Evolutionary conservation across 1,140 invertebrate species (phyloP).

Genomic region (Andrena cerasifolii): DNA sequence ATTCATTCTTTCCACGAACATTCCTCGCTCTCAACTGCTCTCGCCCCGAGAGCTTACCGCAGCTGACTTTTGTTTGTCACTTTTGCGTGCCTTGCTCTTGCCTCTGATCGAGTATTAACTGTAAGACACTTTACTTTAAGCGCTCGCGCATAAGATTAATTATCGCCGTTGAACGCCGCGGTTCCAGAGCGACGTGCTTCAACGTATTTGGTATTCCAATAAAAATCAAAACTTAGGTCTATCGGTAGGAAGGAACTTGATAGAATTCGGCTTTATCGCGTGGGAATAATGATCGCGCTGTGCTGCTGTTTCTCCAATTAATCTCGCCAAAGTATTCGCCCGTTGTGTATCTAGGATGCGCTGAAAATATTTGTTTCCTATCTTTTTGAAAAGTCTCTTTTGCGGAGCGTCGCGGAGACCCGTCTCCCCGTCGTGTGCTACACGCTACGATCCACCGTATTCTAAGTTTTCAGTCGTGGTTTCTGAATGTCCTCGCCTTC

Average conservation of each 20-base stretch:
- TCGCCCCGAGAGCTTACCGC: background rate
- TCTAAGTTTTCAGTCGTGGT: slow-evolving; percentile 53
- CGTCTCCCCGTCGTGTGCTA: slow-evolving; percentile 24
- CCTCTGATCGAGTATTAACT: background rate
- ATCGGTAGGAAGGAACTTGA: slow-evolving; percentile 23
- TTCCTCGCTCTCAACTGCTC: slow-evolving; percentile 15
- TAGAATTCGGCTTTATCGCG: slow-evolving; percentile 32
- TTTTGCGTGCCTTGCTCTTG: background rate
- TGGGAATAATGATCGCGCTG: slow-evolving; percentile 38
- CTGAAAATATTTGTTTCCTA: slow-evolving; percentile 43
- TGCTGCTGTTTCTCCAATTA: slow-evolving; percentile 40
- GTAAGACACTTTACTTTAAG: background rate
- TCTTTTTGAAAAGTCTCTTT: slow-evolving; percentile 49
- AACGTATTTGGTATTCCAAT: slow-evolving; percentile 6
- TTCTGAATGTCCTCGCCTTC: slow-evolving; percentile 63
- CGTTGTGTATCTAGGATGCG: slow-evolving; percentile 50
- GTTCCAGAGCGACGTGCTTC: slow-evolving; percentile 27
- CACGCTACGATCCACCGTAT: slow-evolving; percentile 50
- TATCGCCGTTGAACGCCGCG: slow-evolving; percentile 4
- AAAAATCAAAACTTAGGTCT: slow-evolving; percentile 47
- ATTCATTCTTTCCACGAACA: background rate
- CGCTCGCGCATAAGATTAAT: background rate
- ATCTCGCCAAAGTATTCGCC: slow-evolving; percentile 54
- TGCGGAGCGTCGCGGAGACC: slow-evolving; percentile 38
- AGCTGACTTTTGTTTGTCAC: slow-evolving; percentile 1